phyloP scores from a whole-genome alignment of 2,888 invertebrate genomes.

The Dermolepida albohirtum region DNA sequence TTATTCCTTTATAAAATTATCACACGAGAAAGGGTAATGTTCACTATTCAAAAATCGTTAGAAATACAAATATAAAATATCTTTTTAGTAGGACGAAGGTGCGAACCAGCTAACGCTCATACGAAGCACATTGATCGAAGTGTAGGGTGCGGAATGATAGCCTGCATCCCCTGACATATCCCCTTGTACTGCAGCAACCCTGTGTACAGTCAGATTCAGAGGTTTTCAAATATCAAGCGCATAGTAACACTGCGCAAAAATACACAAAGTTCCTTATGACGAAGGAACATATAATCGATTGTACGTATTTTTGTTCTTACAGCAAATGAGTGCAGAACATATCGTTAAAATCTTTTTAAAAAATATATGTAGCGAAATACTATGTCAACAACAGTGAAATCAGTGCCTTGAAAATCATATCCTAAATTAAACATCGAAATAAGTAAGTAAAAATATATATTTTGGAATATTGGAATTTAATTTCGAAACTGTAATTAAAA shows the following conservation, averaged over 20 bases:
- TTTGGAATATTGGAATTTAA: not conserved
- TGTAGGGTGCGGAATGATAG: slow-evolving; percentile 62
- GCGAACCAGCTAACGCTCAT: slow-evolving; percentile 18
- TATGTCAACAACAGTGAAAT: slow-evolving; percentile 13
- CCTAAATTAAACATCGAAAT: not conserved
- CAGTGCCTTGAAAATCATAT: slow-evolving; percentile 21
- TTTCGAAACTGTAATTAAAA: not conserved
- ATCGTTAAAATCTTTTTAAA: not conserved
- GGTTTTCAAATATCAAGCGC: slow-evolving; percentile 49
- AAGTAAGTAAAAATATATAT: slow-evolving; percentile 19
- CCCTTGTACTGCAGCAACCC: slow-evolving; percentile 64
- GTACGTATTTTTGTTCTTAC: slow-evolving; percentile 15
- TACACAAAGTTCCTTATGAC: slow-evolving; percentile 19
- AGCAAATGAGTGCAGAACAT: not conserved
- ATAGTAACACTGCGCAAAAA: slow-evolving; percentile 44
- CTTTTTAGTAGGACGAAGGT: slow-evolving; percentile 47
- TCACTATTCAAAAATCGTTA: slow-evolving; percentile 5
- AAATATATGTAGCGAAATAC: slow-evolving; percentile 19
- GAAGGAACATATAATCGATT: slow-evolving; percentile 32
- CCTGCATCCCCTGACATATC: slow-evolving; percentile 65
- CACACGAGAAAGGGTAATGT: slow-evolving; percentile 11
- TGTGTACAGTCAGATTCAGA: slow-evolving; percentile 45
- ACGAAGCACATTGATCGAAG: slow-evolving; percentile 61
- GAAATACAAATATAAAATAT: slow-evolving; percentile 19
- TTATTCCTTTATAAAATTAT: slow-evolving; percentile 33